Evolutionary conservation across 2,113 vertebrate species (phyloP).

Genomic region (Phaetusa simplex): DNA sequence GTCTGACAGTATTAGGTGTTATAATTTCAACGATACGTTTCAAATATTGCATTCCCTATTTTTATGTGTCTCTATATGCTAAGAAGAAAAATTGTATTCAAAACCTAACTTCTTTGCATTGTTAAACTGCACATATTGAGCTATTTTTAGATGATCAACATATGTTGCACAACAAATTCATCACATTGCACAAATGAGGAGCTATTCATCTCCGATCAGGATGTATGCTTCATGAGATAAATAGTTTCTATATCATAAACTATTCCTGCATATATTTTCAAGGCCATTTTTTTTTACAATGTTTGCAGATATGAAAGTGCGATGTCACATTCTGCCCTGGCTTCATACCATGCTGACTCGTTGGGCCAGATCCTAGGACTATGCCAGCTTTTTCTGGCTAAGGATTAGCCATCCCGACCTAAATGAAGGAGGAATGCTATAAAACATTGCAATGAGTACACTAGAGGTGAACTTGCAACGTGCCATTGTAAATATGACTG

Average conservation of each 20-base stretch:
- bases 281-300: background rate
- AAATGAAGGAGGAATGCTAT: background rate
- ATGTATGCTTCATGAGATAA: background rate
- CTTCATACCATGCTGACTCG: background rate
- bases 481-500: background rate
- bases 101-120: background rate
- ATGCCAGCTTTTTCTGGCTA: background rate
- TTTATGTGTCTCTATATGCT: background rate
- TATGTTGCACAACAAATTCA: background rate
- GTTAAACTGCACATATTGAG: background rate
- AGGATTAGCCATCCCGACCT: background rate
- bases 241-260: background rate
- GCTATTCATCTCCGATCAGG: background rate
- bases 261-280: background rate
- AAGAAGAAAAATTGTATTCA: background rate
- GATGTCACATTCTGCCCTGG: background rate
- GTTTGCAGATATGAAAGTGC: background rate
- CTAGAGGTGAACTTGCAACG: background rate
- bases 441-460: background rate
- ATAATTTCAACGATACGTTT: background rate
- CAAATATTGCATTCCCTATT: conserved; percentile 22
- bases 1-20: conserved; percentile 61
- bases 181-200: background rate
- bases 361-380: background rate
- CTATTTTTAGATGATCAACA: background rate